Evolutionary conservation across 1,140 invertebrate species (phyloP).

Genomic region (Cyphomyrmex costatus): DNA sequence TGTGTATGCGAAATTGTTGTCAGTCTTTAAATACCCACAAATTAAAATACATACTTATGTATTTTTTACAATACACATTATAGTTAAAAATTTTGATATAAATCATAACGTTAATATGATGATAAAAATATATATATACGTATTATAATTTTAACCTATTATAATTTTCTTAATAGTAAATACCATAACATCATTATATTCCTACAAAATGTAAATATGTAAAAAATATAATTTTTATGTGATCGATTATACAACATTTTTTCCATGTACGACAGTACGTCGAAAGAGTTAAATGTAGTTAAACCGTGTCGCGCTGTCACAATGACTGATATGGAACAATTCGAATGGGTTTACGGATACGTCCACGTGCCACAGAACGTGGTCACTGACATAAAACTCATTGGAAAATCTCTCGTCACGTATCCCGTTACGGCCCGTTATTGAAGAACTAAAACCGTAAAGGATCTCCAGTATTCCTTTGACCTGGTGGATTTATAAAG

Average conservation of each 20-base stretch:
- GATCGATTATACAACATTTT: background rate
- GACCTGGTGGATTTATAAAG: constrained; percentile 24
- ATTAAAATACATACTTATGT: background rate
- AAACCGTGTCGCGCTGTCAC: constrained; percentile 4
- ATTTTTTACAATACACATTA: background rate
- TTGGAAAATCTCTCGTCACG: constrained; percentile 52
- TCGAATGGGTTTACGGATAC: constrained; percentile 26
- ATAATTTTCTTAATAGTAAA: background rate
- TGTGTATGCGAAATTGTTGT: background rate
- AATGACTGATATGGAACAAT: constrained; percentile 34
- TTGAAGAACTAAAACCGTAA: constrained; percentile 51
- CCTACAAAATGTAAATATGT: background rate
- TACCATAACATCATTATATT: background rate
- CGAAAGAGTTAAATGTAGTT: background rate
- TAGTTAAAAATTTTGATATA: background rate
- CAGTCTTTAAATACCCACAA: background rate
- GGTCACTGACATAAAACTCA: constrained; percentile 43
- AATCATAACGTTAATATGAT: background rate
- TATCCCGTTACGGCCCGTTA: constrained; percentile 23
- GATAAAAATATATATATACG: background rate
- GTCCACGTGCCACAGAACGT: constrained; percentile 4
- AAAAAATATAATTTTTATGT: background rate
- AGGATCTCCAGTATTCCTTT: constrained; percentile 48
- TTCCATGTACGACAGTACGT: background rate
- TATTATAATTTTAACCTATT: background rate